phyloP scores from a whole-genome alignment of 1,140 invertebrate species.

The Steinernema khuongi region DNA sequence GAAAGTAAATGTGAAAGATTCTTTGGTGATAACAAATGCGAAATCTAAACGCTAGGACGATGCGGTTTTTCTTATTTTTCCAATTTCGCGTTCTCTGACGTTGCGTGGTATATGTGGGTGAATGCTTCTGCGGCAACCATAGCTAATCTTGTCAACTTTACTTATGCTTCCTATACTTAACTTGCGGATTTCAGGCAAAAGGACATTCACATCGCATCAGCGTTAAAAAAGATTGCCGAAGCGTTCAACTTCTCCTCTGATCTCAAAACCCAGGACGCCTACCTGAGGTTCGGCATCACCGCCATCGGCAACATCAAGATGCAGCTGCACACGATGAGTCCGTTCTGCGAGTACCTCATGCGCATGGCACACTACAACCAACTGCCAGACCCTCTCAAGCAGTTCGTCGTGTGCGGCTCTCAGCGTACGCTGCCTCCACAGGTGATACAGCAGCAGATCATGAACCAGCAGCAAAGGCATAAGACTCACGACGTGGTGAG shows the following conservation, averaged over 20 bases:
- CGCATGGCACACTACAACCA: constrained; percentile 31
- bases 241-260: constrained; percentile 51
- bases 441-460: neutral
- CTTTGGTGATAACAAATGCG: too few species aligned
- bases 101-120: too few species aligned
- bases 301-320: neutral
- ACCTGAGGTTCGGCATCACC: neutral
- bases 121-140: too few species aligned
- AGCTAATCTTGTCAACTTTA: too few species aligned
- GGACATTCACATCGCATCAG: constrained; percentile 41
- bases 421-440: constrained; percentile 27
- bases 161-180: too few species aligned
- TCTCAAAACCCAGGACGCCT: constrained; percentile 25
- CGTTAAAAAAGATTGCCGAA: constrained; percentile 54
- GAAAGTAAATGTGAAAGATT: neutral
- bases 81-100: too few species aligned
- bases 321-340: neutral
- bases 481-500: neutral
- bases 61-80: too few species aligned
- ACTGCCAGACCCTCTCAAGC: constrained; percentile 40
- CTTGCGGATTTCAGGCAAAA: too few species aligned
- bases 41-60: too few species aligned
- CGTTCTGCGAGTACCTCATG: neutral
- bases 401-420: constrained; percentile 45
- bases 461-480: neutral